Percentiles rank a stretch among this genome's conserved stretches.
phyloP scores from a whole-genome alignment of 2,113 vertebrate species.

The Strix uralensis region DNA sequence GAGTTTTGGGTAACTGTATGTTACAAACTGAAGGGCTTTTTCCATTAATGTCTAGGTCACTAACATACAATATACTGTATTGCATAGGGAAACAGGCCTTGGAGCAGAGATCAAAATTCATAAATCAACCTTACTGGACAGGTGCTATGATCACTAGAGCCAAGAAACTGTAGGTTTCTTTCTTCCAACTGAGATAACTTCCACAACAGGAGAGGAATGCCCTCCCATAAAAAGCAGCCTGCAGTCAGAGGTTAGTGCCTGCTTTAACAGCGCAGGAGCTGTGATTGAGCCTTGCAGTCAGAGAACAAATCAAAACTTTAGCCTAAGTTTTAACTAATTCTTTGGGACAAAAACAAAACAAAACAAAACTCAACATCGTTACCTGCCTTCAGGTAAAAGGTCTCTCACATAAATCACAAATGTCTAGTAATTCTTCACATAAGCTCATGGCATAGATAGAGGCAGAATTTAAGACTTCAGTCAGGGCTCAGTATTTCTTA shows the following conservation, averaged over 20 bases:
- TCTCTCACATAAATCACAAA: background rate
- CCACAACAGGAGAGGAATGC: background rate
- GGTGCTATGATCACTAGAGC: background rate
- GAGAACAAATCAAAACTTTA: background rate
- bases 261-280: background rate
- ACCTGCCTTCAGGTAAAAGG: background rate
- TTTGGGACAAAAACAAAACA: background rate
- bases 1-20: background rate
- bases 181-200: background rate
- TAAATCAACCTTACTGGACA: background rate
- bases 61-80: background rate
- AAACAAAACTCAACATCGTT: background rate
- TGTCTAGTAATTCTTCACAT: background rate
- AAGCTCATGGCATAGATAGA: background rate
- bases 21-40: background rate
- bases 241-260: background rate
- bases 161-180: background rate
- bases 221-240: background rate
- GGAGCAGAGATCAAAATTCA: background rate
- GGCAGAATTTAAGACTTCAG: background rate
- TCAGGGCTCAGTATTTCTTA: background rate
- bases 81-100: background rate
- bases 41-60: background rate
- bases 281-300: background rate
- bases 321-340: background rate